Conservation (phyloP, 1,140 invertebrate species). For the Heliconius melpomene region DNA sequence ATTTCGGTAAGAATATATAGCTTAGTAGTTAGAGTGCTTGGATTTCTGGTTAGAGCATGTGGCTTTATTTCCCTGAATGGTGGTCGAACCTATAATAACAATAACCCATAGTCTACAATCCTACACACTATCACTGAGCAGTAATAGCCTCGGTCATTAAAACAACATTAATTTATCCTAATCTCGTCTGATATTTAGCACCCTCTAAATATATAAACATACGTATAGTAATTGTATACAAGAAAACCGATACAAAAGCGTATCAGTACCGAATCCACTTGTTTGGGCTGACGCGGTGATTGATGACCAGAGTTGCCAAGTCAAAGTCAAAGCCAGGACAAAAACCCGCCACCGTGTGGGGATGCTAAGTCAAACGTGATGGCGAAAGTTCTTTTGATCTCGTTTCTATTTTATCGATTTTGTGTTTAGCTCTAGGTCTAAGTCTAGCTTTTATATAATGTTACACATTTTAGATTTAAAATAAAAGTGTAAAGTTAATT, state of each 20-base stretch:
- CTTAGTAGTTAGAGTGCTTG: too few relatives aligned
- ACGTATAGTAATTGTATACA: background rate
- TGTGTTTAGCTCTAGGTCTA: background rate
- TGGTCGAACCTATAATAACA: too few relatives aligned
- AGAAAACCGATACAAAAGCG: constrained; percentile 8
- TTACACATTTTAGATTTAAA: background rate
- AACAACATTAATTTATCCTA: too few relatives aligned
- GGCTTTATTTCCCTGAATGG: too few relatives aligned
- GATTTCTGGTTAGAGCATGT: too few relatives aligned
- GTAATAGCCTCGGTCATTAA: too few relatives aligned
- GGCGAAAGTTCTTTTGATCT: constrained; percentile 3
- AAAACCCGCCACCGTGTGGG: background rate
- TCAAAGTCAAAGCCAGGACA: background rate
- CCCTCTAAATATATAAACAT: background rate
- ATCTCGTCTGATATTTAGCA: background rate
- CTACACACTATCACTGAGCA: too few relatives aligned
- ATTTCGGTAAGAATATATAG: too few relatives aligned
- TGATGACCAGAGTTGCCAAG: background rate
- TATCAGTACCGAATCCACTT: background rate
- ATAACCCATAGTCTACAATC: too few relatives aligned
- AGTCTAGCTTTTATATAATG: background rate
- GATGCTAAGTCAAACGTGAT: background rate
- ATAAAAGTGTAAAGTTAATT: too few relatives aligned
- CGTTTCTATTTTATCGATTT: background rate
- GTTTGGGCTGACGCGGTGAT: background rate